A percentile compares a stretch with the other conserved stretches of the same genome.
Conservation (phyloP, 2,797 vertebrate genomes). For the Megaceryle alcyon region DNA sequence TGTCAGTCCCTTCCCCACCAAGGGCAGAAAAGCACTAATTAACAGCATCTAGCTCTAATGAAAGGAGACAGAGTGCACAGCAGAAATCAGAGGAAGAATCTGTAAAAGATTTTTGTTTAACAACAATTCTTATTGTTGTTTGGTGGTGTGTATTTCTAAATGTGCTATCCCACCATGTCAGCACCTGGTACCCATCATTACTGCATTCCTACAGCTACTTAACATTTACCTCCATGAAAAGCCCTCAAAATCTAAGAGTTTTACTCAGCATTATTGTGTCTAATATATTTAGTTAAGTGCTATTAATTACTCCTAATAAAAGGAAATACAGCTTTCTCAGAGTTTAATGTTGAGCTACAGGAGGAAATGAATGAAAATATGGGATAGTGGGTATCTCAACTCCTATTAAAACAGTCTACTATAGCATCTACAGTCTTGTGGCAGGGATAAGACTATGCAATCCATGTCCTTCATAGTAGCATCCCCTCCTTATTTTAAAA, state of each 20-base stretch:
- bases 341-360: not conserved
- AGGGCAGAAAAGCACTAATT: not conserved
- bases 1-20: not conserved
- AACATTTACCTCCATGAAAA: not conserved
- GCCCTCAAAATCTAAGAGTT: fast-evolving
- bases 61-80: not conserved
- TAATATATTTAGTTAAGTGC: not conserved
- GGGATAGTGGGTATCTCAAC: not conserved
- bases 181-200: not conserved
- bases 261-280: not conserved
- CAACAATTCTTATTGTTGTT: not conserved
- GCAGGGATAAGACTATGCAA: not conserved
- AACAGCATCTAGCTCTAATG: not conserved
- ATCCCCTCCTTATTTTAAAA: not conserved
- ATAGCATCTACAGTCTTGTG: not conserved
- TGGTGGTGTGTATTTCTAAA: not conserved
- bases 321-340: not conserved
- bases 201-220: not conserved
- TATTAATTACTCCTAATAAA: not conserved
- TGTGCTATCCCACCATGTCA: not conserved
- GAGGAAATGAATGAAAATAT: not conserved
- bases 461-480: not conserved
- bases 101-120: not conserved
- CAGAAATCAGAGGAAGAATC: not conserved
- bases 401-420: not conserved